Conservation (phyloP, 23 tunicate species). For the Corella eumyota region DNA sequence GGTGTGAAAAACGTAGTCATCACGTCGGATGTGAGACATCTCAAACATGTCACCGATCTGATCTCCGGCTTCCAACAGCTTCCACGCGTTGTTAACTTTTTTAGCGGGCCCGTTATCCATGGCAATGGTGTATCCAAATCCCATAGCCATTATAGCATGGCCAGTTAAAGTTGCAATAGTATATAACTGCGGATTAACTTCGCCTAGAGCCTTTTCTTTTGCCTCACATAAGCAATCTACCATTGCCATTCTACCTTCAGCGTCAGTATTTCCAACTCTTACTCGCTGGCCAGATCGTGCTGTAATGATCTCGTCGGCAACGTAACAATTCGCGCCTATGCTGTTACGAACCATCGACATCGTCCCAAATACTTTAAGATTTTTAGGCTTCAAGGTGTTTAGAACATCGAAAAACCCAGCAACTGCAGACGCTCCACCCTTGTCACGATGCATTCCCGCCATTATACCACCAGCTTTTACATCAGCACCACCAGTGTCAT, state of each 20-base stretch:
- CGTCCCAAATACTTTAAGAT: conserved; percentile 69
- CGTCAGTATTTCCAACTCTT: conserved; percentile 98
- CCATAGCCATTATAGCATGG: conserved; percentile 94
- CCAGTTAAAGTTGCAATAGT: conserved; percentile 98
- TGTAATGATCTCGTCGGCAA: conserved; percentile 94
- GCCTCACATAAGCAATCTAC: conserved; percentile 94
- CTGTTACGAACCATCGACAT: conserved; percentile 99
- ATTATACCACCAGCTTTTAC: conserved; percentile 97
- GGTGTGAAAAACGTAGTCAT: conserved; percentile 87
- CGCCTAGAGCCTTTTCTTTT: conserved; percentile 66
- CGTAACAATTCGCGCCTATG: conserved; percentile 90
- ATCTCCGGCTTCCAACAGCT: conserved; percentile 78
- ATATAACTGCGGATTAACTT: conserved; percentile 80
- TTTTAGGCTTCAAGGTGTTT: conserved; percentile 40
- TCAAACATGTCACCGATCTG: conserved; percentile 91
- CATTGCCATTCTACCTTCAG: conserved; percentile 99
- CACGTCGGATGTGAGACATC: conserved; percentile 70
- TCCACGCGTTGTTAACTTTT: conserved; percentile 17
- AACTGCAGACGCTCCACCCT: conserved; percentile 99
- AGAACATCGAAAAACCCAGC: conserved; percentile 78
- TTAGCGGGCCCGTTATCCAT: conserved; percentile 93
- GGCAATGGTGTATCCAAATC: conserved; percentile 75
- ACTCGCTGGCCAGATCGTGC: conserved; percentile 85
- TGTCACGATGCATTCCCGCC: conserved; percentile 99
- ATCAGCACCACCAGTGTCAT: conserved; percentile 99